A percentile compares a stretch with the other conserved stretches of the same genome.
These are phyloP conservation scores for Brachionus rubens DNA, from an alignment of 1,140 invertebrate species.

Conservation along the genomic window DNA sequence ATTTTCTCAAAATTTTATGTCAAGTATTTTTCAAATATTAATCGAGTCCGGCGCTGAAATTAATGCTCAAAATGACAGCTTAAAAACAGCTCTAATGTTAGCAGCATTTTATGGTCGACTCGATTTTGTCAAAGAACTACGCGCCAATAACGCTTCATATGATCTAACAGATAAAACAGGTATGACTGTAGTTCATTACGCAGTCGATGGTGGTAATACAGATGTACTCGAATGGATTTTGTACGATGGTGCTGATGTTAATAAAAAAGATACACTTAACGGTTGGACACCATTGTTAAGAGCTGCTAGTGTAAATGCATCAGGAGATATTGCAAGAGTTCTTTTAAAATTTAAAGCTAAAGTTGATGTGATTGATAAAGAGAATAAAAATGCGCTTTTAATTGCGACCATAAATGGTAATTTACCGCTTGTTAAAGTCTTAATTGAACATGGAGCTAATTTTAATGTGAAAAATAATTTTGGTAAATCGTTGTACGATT, in stretches of 20 bases:
- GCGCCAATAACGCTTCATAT: constrained; percentile 52
- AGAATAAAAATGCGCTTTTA: constrained; percentile 55
- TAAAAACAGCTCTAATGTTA: constrained; percentile 58
- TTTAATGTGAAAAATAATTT: constrained; percentile 54
- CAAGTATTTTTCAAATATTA: constrained; percentile 15
- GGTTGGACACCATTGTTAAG: constrained; percentile 57
- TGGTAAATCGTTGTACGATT: constrained; percentile 54
- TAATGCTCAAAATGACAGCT: constrained; percentile 53
- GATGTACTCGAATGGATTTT: constrained; percentile 57
- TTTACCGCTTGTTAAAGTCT: constrained; percentile 51
- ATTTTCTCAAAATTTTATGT: constrained; percentile 47
- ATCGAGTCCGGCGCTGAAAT: constrained; percentile 53
- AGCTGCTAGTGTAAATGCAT: constrained; percentile 52
- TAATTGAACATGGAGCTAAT: constrained; percentile 53
- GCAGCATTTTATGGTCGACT: constrained; percentile 54
- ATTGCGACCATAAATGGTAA: constrained; percentile 56
- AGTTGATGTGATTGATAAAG: constrained; percentile 53
- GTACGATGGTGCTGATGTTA: constrained; percentile 53
- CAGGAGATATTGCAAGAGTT: constrained; percentile 50
- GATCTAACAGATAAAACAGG: constrained; percentile 54
- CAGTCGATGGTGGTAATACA: constrained; percentile 53
- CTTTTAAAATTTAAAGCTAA: constrained; percentile 50
- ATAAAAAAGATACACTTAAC: constrained; percentile 41
- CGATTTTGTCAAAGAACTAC: constrained; percentile 52
- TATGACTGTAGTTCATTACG: constrained; percentile 56